Base-by-base conservation (phyloP, 2,797 vertebrate species). In the Halcyon chelicuti region DNA sequence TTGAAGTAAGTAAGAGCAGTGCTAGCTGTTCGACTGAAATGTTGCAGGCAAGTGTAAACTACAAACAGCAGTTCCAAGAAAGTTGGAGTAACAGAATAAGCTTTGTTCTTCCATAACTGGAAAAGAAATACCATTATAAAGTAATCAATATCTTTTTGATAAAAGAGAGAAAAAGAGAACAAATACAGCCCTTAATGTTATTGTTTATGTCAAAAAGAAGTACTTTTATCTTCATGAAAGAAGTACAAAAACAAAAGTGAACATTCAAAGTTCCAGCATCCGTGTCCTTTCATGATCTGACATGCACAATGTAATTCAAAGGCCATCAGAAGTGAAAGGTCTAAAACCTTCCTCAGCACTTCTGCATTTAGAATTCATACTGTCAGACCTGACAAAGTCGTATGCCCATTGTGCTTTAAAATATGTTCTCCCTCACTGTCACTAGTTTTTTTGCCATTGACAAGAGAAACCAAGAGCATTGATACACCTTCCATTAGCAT, bases 131-230 rank as follows among this genome's bases (percentile, higher is more conserved):
- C 47, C 21, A 62, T 77, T 86, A 77, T 42, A 65, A 85, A 31
- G 35, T 90, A 91, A 94, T 93, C 68, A 66, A 91, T 94, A 66
- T 14, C 4, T 78, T 91, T 89, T 88, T 86, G 54, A 82, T 40
- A 72, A 62, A 47, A 28, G 12, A 86, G 33, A 72, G 19, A 65
- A 35, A 65, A 73, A 70, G 51, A 87, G 33, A 92, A 80, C 4
- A 93, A 86, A 91, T 88, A 58, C 26, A 86, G 25, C 6, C 39
- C 58, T 14, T 78, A 72, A 91, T 65, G 37, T 75, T 55, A 35
- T 44, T 86, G n/a, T 39, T 33, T 83, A 3, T 83, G 61, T 86
- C 1, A 8, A 88, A 93, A 93, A 40, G 7, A 47, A 85, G 11
- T 18, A 83, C 54, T 88, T 94, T 94, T 72, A 86, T 90, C 75